Conservation (phyloP, 2,888 invertebrate species). For the Heliconius hortense region DNA sequence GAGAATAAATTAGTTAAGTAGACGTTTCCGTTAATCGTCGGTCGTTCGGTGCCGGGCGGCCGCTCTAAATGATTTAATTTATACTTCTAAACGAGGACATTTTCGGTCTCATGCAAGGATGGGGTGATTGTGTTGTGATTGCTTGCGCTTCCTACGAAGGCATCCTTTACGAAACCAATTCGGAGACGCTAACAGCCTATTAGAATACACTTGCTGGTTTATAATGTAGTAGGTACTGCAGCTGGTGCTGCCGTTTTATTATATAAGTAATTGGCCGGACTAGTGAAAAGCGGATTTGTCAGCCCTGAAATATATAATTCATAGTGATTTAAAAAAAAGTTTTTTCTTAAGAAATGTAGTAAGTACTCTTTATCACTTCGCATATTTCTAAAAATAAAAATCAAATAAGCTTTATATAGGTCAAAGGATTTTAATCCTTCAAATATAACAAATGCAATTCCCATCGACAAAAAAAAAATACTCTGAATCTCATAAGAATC, state of each 20-base stretch:
- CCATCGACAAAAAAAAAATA: neutral
- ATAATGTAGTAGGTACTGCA: constrained; percentile 23
- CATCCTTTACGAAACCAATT: constrained; percentile 69
- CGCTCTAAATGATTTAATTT: constrained; percentile 83
- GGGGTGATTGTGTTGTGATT: constrained; percentile 81
- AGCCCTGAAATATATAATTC: neutral
- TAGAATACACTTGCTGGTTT: constrained; percentile 35
- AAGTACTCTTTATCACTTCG: neutral
- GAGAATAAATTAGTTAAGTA: constrained; percentile 83
- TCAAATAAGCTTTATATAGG: too few species aligned
- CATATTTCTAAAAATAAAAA: too few species aligned
- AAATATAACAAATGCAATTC: neutral
- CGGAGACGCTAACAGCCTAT: constrained; percentile 45
- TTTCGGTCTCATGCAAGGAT: constrained; percentile 82
- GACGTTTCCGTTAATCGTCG: constrained; percentile 83
- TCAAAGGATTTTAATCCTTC: too few species aligned
- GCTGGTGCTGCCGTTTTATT: constrained; percentile 19
- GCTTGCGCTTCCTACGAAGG: constrained; percentile 77
- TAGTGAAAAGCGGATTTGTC: neutral
- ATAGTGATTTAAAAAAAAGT: neutral
- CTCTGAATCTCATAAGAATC: neutral
- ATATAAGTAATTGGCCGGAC: constrained; percentile 10
- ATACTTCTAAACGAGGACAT: constrained; percentile 81
- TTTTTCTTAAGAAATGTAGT: too few species aligned
- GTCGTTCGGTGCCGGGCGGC: constrained; percentile 74